These are phyloP conservation scores for Actias luna DNA, from an alignment of 2,888 invertebrate species.

Conservation along the genomic window DNA sequence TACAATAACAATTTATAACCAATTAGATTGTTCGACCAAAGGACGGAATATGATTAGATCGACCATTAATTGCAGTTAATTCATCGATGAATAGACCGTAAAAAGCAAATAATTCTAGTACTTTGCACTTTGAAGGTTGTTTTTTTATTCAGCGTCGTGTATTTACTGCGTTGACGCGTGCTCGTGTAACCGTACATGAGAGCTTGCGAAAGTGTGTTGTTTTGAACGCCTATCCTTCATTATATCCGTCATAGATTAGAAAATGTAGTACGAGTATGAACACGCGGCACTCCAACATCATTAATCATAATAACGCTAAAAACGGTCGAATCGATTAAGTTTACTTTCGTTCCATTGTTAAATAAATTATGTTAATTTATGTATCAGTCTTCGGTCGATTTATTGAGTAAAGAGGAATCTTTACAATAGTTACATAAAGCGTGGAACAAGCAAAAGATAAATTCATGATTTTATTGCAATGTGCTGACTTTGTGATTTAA, in stretches of 20 bases:
- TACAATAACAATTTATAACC: not conserved
- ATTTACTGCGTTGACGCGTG: not conserved
- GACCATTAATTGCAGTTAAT: constrained; percentile 9
- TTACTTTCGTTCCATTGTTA: constrained; percentile 18
- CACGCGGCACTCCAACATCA: constrained; percentile 8
- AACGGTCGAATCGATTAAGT: constrained; percentile 17
- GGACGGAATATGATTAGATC: constrained; percentile 6
- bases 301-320: constrained; percentile 17
- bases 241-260: constrained; percentile 16
- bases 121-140: constrained; percentile 12
- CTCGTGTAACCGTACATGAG: not conserved
- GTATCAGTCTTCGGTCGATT: constrained; percentile 2
- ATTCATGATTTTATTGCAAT: constrained; percentile 13
- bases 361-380: constrained; percentile 16
- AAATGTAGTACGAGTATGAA: constrained; percentile 15
- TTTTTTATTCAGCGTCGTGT: not conserved
- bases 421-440: constrained; percentile 11
- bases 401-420: constrained; percentile 7
- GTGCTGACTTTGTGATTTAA: not conserved
- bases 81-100: constrained; percentile 17
- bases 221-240: constrained; percentile 17
- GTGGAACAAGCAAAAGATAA: constrained; percentile 1
- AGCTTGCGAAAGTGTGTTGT: constrained; percentile 16
- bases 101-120: constrained; percentile 13
- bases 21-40: not conserved